Evolutionary conservation across 2,888 invertebrate genomes (phyloP), one percentile per base, ranked within the genome.

Genomic region (Lithophane socia): DNA sequence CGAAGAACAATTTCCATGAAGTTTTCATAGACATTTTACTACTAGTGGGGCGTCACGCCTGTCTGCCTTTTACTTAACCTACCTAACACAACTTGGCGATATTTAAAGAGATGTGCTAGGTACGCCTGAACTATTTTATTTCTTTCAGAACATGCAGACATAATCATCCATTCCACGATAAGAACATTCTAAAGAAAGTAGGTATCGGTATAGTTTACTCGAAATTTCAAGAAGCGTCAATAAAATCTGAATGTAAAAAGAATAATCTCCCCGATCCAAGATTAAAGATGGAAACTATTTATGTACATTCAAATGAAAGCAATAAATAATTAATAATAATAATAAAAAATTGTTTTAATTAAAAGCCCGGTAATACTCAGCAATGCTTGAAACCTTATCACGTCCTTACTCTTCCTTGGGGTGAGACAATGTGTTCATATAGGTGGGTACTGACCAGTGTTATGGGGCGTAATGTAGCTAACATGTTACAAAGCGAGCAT

Each of bases 91-190:
- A 18, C 18, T 52, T 18, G 18, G 18, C 12, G 24, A 47, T 18
- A 66, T 47, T 18, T 47, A 18, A 66, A 49, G 24, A 66, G 24
- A 49, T 47, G 16, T 65, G 2, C 21, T 52, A 2, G 4, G 21
- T 44, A n/a, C 12, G 47, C 37, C 21, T 52, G 24, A 58, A 29
- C 58, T 52, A 58, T 37, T 60, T 61, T 64, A 67, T 65, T 74
- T 77, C 9, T 83, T 83, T 60, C 71, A 83, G 83, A 65, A 63
- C 52, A 2, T 66, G 42, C 29, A 47, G 90, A 0, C 96, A 96
- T 84, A 93, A 90, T 67, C 96, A 96, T 83, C 86, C 94, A 0
- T 95, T 93, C 84, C 95, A 95, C 83, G 95, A 95, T 74, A 88
- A 87, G 9, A 92, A 86, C 75, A 95, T 95, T 44, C 29, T 94